Percentiles rank a stretch among this genome's conserved stretches.
Evolutionary conservation across 2,888 invertebrate species (phyloP).

Genomic region (Diarsia brunnea): DNA sequence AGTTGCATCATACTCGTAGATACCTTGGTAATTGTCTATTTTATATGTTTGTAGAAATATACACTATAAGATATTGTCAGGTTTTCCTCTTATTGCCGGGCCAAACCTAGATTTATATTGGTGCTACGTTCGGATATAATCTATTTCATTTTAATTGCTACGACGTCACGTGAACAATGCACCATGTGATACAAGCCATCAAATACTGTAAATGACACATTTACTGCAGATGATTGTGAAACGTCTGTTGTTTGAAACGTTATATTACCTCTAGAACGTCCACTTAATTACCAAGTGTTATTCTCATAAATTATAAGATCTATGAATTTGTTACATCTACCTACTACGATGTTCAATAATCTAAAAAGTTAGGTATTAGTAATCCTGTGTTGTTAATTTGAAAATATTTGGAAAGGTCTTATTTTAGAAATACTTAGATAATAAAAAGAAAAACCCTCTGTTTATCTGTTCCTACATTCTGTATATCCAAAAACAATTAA

Average conservation of each 20-base stretch:
- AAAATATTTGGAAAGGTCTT: slow-evolving; percentile 16
- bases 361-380: neutral
- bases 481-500: slow-evolving; percentile 74
- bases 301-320: slow-evolving; percentile 9
- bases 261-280: slow-evolving; percentile 28
- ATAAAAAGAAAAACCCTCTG: neutral
- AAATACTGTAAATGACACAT: slow-evolving; percentile 43
- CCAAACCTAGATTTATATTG: slow-evolving; percentile 26
- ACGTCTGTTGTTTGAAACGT: slow-evolving; percentile 25
- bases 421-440: neutral
- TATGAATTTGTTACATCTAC: slow-evolving; percentile 6
- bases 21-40: slow-evolving; percentile 3
- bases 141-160: slow-evolving; percentile 38
- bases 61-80: slow-evolving; percentile 3
- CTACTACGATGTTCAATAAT: neutral
- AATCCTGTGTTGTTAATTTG: neutral
- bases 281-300: slow-evolving; percentile 20
- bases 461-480: slow-evolving; percentile 45
- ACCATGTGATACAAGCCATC: slow-evolving; percentile 37
- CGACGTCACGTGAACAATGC: slow-evolving; percentile 35
- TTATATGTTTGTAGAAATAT: neutral
- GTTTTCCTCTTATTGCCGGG: slow-evolving; percentile 7
- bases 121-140: slow-evolving; percentile 2
- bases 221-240: slow-evolving; percentile 33
- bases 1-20: slow-evolving; percentile 4